Base-by-base conservation (phyloP, 2,888 invertebrate species). In the Anthophora plumipes region DNA sequence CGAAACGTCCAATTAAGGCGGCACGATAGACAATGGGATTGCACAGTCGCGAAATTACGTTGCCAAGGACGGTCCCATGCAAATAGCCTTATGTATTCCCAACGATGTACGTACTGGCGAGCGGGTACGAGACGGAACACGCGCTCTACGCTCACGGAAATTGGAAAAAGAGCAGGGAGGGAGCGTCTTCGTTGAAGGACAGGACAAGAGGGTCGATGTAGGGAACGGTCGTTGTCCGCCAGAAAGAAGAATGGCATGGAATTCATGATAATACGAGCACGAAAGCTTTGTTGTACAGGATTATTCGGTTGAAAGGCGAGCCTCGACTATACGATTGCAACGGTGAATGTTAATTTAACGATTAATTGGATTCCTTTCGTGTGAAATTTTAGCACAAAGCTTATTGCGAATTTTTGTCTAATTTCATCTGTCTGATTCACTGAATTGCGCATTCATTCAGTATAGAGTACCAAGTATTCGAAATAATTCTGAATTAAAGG, bases 1-100 rank as follows among this genome's bases (percentile, higher is more conserved):
- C 87, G 86, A 90, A 89, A 87, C 87, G 87, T 90, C 88, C 90
- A 90, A 90, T 90, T 90, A 90, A 88, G 84, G 67, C 80, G 76
- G 78, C 69, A 46, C 72, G 85, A 85, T 80, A 87, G 86, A 86
- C 87, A 87, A 86, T 83, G 76, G 78, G 70, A 81, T 81, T 71
- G 80, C 80, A 72, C 69, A 75, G 75, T 82, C 76, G 77, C 83
- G 71, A 66, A 83, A 82, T 75, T 66, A 66, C 64, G 64, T 54
- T 48, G 69, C 74, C 63, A 59, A 76, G 80, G 70, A 66, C 66
- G 57, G 25, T 54, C 20, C 59, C 48, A 0, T 84, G 83, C 80
- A 84, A 83, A 85, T 81, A 83, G 75, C 77, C 70, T 85, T 82
- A 78, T 52, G 72, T 77, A 74, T 74, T 54, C 61, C 78, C 72